These are phyloP conservation scores for Pollenia griseotomentosa DNA, from an alignment of 2,888 invertebrate species.

Conservation along the genomic window DNA sequence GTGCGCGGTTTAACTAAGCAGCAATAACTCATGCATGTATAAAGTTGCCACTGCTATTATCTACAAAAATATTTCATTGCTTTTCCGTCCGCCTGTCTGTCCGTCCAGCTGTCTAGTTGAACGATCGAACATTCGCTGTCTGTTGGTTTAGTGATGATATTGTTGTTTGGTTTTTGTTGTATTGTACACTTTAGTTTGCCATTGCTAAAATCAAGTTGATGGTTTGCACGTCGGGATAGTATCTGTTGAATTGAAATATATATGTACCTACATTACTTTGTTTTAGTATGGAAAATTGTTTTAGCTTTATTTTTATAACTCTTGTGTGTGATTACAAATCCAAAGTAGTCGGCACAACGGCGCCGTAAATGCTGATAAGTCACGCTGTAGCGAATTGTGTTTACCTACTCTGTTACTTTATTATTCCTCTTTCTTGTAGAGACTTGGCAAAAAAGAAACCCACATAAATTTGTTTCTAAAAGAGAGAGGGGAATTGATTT, in stretches of 20 bases:
- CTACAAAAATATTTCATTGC: slow-evolving; percentile 11
- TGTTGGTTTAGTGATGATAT: slow-evolving; percentile 17
- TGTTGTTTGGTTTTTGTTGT: slow-evolving; percentile 6
- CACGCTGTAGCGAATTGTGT: slow-evolving; percentile 69
- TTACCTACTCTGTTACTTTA: slow-evolving; percentile 41
- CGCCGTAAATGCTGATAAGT: slow-evolving; percentile 75
- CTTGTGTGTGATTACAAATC: slow-evolving; percentile 71
- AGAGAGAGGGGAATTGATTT: slow-evolving; percentile 2
- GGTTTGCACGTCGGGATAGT: slow-evolving; percentile 37
- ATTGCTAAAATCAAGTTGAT: slow-evolving; percentile 21
- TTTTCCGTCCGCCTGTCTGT: neutral
- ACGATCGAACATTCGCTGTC: slow-evolving; percentile 28
- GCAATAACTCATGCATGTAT: slow-evolving; percentile 45
- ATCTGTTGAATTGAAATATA: slow-evolving; percentile 46
- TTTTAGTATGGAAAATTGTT: slow-evolving; percentile 45
- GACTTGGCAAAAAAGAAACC: slow-evolving; percentile 27
- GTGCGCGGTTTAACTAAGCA: slow-evolving; percentile 18
- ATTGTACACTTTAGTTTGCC: slow-evolving; percentile 9
- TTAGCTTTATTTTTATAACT: slow-evolving; percentile 64
- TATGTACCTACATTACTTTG: neutral
- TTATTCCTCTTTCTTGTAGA: slow-evolving; percentile 38
- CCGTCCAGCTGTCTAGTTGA: slow-evolving; percentile 3
- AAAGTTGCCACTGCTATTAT: slow-evolving; percentile 47
- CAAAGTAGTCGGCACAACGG: slow-evolving; percentile 74
- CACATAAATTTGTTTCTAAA: neutral